Evolutionary conservation across 1,140 invertebrate genomes (phyloP).

Genomic region (Cataglyphis hispanica): DNA sequence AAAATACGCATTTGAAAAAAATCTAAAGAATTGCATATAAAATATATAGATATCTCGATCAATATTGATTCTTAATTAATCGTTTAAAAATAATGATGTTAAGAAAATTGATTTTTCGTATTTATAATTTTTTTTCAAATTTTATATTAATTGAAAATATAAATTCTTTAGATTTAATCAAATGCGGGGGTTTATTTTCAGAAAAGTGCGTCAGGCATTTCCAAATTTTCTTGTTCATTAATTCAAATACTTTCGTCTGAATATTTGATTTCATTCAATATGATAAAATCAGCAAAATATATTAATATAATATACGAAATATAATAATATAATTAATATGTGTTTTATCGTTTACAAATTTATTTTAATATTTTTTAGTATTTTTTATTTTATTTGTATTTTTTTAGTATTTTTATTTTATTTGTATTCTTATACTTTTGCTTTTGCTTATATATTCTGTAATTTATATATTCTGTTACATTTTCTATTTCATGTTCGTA

Average conservation of each 20-base stretch:
- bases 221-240: conserved; percentile 33
- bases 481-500: not conserved
- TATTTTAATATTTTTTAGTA: not conserved
- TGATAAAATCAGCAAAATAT: not conserved
- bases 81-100: not conserved
- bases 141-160: not conserved
- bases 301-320: too few species aligned
- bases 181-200: conserved; percentile 22
- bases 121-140: conserved; percentile 17
- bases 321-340: not conserved
- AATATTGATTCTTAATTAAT: not conserved
- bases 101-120: not conserved
- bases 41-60: too few species aligned
- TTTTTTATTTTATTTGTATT: too few species aligned
- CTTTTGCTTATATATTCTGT: too few species aligned
- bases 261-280: not conserved
- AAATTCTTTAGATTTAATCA: conserved; percentile 28
- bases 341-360: not conserved
- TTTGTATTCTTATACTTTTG: not conserved
- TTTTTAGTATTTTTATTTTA: too few species aligned
- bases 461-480: not conserved
- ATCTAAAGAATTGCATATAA: not conserved
- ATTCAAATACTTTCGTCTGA: not conserved
- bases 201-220: conserved; percentile 33
- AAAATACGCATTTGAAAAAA: conserved; percentile 17